A percentile compares a stretch with the other conserved stretches of the same genome.
phyloP scores from a whole-genome alignment of 2,888 invertebrate species.

The Caenorhabditis sp. region DNA sequence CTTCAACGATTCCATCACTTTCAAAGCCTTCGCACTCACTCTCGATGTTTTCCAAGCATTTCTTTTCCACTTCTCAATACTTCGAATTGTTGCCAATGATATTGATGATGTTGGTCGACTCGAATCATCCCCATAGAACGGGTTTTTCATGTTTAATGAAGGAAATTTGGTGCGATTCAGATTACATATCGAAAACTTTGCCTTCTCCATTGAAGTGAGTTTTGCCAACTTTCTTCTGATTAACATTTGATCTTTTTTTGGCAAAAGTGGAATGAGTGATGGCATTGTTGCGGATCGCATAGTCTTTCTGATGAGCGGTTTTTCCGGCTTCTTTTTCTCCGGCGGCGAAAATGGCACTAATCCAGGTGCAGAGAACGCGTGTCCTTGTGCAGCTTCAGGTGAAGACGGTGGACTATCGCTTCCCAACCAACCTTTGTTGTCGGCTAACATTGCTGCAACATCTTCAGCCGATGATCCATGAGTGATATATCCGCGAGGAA shows the following conservation, averaged over 20 bases:
- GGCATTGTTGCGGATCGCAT: not conserved
- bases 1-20: too few species aligned
- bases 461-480: constrained; percentile 37
- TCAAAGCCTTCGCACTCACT: too few species aligned
- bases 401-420: not conserved
- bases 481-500: not conserved
- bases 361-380: not conserved
- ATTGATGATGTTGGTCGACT: too few species aligned
- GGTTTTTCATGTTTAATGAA: too few species aligned
- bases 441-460: constrained; percentile 17
- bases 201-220: too few species aligned
- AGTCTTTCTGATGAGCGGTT: not conserved
- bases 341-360: not conserved
- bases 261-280: not conserved
- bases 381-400: not conserved
- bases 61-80: too few species aligned
- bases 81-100: too few species aligned
- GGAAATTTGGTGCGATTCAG: too few species aligned
- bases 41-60: too few species aligned
- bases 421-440: not conserved
- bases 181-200: too few species aligned
- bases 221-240: not conserved
- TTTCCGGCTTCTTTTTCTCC: not conserved
- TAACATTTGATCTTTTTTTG: not conserved
- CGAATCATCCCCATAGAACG: too few species aligned